Evolutionary conservation across 2,797 vertebrate species (phyloP), one percentile per base, ranked within the genome.

Genomic region (Thalassophryne amazonica): DNA sequence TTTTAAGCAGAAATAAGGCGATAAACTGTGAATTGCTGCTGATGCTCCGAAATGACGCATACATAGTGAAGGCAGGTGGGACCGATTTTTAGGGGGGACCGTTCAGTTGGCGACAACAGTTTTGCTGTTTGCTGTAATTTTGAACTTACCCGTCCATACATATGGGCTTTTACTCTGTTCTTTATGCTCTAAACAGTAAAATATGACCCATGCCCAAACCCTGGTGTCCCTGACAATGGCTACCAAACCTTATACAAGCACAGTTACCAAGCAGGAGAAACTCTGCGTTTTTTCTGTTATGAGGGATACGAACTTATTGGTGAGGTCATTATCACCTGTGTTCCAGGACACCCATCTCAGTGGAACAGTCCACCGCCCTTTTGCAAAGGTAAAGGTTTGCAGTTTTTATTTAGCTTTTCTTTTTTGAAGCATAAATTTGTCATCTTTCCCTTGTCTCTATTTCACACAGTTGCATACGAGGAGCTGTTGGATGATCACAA

Each of bases 161-260:
- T 14, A 17, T 31, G 15, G 17, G 16, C 8, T 21, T 8, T 17
- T 1, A 27, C 10, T 29, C 2, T 31, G 37, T 62, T 6, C 55
- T n/a, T 43, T 62, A 17, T 60, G 20, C 11, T 5, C 12, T 50
- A 4, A 41, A 7, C 74, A 63, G 94, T 94, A 59, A 95, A 94
- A 78, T 94, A 94, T 4, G 93, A 96, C 81, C 94, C 95, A 0
- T 97, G 95, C 76, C 89, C 93, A 56, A 97, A 97, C 81, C 95
- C 95, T 0, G 95, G 95, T 0, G 93, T 96, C 8, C 95, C 95
- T 0, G 94, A 96, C 73, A 95, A 97, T 0, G 95, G 95, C 25
- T 97, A 97, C 77, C 95, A 96, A 84, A 95, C 94, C 0, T 56
- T 96, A 30, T 97, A 97, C 77, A 97, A 97, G 72, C 94, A 96